Percentiles rank a stretch among this genome's conserved stretches.
These are phyloP conservation scores for Dunckerocampus dactyliophorus DNA, from an alignment of 2,113 vertebrate species.

Conservation along the genomic window DNA sequence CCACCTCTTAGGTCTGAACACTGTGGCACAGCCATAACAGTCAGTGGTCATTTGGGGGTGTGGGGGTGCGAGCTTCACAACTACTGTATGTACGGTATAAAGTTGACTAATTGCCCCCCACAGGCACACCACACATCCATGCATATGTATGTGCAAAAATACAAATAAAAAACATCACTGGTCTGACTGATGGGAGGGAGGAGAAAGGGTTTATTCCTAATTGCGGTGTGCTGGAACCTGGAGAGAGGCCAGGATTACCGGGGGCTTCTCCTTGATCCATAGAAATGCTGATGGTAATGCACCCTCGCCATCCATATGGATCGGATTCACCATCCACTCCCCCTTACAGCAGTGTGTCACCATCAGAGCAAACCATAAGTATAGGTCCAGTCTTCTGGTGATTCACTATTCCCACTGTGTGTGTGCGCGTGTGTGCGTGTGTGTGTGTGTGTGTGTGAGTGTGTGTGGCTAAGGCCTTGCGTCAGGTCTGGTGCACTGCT, in stretches of 20 bases:
- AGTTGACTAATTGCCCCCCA: slow-evolving; percentile 64
- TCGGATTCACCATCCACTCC: slow-evolving; percentile 42
- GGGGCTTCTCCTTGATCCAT: slow-evolving; percentile 66
- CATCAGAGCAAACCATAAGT: slow-evolving; percentile 67
- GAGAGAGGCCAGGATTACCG: slow-evolving; percentile 69
- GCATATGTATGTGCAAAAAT: slow-evolving; percentile 21
- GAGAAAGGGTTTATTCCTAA: slow-evolving; percentile 67
- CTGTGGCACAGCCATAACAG: slow-evolving; percentile 20
- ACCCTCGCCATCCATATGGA: slow-evolving; percentile 49
- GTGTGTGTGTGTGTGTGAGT: slow-evolving; percentile 26
- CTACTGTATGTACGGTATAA: slow-evolving; percentile 41
- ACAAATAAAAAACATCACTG: slow-evolving; percentile 16
- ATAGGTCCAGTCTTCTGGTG: slow-evolving; percentile 62
- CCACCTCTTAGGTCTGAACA: no score
- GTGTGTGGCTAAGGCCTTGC: slow-evolving; percentile 54
- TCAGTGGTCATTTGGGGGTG: slow-evolving; percentile 51
- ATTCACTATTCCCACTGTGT: slow-evolving; percentile 63
- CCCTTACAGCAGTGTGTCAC: slow-evolving; percentile 42
- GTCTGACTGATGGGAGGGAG: slow-evolving; percentile 44
- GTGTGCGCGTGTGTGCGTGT: slow-evolving; percentile 11
- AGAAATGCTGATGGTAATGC: slow-evolving; percentile 69
- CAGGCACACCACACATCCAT: slow-evolving; percentile 36
- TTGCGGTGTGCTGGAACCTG: slow-evolving; percentile 66
- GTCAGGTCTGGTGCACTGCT: slow-evolving; percentile 52
- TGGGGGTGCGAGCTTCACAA: slow-evolving; percentile 18